A percentile compares a stretch with the other conserved stretches of the same genome.
Conservation (phyloP, 2,113 vertebrate species). For the Tenrec ecaudatus region DNA sequence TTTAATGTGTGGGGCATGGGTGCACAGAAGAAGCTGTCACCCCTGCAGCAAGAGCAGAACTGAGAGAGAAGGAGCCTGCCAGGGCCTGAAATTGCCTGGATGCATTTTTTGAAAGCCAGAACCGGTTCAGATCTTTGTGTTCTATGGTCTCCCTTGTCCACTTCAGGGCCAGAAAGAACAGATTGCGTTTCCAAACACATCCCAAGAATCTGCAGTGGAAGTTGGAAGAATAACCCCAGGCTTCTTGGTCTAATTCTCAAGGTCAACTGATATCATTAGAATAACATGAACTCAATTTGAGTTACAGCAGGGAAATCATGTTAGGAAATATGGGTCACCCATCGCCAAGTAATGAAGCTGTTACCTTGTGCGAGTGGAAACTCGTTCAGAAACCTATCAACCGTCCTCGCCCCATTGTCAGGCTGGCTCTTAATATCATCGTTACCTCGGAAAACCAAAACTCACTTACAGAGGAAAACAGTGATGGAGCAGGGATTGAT, state of each 20-base stretch:
- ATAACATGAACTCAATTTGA: conserved; percentile 88
- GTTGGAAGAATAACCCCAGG: conserved; percentile 82
- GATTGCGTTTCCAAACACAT: conserved; percentile 76
- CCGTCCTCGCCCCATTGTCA: conserved; percentile 40
- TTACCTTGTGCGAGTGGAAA: conserved; percentile 80
- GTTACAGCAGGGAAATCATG: conserved; percentile 89
- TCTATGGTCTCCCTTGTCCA: conserved; percentile 64
- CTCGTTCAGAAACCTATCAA: conserved; percentile 70
- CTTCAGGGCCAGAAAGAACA: conserved; percentile 62
- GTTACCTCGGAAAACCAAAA: background rate
- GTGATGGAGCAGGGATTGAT: background rate
- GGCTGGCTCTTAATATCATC: background rate
- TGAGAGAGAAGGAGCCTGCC: background rate
- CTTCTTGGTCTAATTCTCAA: conserved; percentile 89
- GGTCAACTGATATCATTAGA: conserved; percentile 90
- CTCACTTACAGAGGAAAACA: background rate
- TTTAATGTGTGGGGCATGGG: accelerated
- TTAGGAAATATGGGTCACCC: conserved; percentile 89
- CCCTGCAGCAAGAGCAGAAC: background rate
- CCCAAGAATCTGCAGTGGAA: conserved; percentile 77
- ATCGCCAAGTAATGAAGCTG: conserved; percentile 86
- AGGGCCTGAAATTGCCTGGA: background rate
- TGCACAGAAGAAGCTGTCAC: background rate
- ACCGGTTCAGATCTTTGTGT: conserved; percentile 66
- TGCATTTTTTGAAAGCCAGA: conserved; percentile 61